Conservation (phyloP, 2,888 invertebrate species). For the Crocallis elinguaria region DNA sequence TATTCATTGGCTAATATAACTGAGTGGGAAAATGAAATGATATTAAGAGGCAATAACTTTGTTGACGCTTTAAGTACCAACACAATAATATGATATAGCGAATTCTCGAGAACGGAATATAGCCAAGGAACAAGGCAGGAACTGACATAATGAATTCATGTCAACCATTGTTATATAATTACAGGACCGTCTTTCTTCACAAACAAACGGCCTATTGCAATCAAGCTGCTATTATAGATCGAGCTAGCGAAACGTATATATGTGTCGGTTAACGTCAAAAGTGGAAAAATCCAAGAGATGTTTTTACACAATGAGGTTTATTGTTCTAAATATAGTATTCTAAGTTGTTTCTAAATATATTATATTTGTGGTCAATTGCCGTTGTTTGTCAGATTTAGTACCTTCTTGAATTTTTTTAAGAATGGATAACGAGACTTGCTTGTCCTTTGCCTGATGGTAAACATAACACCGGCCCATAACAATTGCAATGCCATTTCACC, state of each 20-base stretch:
- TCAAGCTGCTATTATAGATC: constrained; percentile 3
- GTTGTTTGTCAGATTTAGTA: no score
- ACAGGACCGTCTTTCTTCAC: neutral
- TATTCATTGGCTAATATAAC: constrained; percentile 42
- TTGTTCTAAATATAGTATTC: no score
- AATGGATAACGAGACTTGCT: no score
- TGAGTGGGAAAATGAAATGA: constrained; percentile 31
- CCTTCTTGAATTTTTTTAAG: no score
- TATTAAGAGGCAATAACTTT: constrained; percentile 38
- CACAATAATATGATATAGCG: constrained; percentile 2
- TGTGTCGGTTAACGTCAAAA: constrained; percentile 28
- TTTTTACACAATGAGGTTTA: no score
- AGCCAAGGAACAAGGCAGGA: neutral
- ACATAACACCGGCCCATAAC: no score
- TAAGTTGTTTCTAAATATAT: neutral
- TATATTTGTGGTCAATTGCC: no score
- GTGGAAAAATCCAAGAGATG: no score
- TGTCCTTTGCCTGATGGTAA: no score
- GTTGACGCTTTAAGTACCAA: constrained; percentile 9
- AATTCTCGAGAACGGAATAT: constrained; percentile 1
- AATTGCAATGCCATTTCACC: no score
- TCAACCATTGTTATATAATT: constrained; percentile 7
- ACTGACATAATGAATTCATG: constrained; percentile 1
- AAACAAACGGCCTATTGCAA: neutral
- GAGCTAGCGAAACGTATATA: constrained; percentile 3